phyloP scores from a whole-genome alignment of 2,113 vertebrate genomes.

The Jacana jacana region DNA sequence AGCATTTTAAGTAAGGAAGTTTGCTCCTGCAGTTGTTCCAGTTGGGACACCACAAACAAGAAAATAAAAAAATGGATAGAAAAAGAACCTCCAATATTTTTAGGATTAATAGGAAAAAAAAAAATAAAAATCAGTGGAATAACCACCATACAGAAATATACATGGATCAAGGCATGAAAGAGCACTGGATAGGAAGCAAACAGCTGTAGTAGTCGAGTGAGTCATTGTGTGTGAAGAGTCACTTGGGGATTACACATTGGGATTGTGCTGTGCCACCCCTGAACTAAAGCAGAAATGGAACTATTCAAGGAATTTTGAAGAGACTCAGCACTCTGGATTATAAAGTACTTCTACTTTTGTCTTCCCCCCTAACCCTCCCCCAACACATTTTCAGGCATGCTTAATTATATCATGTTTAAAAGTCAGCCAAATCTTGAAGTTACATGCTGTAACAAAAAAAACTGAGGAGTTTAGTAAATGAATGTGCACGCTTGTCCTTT shows the following conservation, averaged over 20 bases:
- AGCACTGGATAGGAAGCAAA: not conserved
- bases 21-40: not conserved
- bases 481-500: not conserved
- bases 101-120: not conserved
- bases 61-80: not conserved
- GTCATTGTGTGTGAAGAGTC: not conserved
- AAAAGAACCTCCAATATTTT: not conserved
- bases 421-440: slow-evolving; percentile 39
- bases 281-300: not conserved
- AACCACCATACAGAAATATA: not conserved
- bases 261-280: not conserved
- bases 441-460: not conserved
- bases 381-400: not conserved
- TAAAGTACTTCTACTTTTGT: not conserved
- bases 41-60: not conserved
- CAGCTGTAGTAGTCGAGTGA: not conserved
- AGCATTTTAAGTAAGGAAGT: not conserved
- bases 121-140: not conserved
- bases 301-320: not conserved
- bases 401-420: slow-evolving; percentile 42
- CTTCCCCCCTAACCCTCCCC: not conserved
- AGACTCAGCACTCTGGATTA: not conserved
- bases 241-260: not conserved
- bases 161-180: not conserved
- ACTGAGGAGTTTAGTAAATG: not conserved